Conservation (phyloP, 2,888 invertebrate genomes). For the Latrodectus elegans region DNA sequence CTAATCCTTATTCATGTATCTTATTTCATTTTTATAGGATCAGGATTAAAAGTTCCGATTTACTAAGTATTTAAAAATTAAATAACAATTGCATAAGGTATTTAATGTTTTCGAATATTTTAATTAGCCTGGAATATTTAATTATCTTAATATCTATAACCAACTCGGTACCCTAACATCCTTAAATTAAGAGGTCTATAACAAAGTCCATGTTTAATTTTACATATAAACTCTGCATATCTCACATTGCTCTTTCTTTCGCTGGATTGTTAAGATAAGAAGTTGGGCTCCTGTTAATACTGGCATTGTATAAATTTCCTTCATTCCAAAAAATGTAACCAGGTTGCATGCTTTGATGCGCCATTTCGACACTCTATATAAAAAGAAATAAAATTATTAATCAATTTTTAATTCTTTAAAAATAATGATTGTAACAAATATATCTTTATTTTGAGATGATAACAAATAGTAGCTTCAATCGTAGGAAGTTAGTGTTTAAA, state of each 20-base stretch:
- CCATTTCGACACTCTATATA: constrained; percentile 78
- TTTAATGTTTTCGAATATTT: no score
- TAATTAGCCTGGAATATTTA: no score
- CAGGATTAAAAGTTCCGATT: no score
- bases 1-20: no score
- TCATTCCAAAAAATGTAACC: constrained; percentile 83
- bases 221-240: background rate
- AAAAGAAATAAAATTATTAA: background rate
- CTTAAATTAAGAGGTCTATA: background rate
- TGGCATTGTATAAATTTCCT: constrained; percentile 84
- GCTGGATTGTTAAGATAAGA: constrained; percentile 89
- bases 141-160: no score
- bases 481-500: no score
- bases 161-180: no score
- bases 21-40: no score
- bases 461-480: no score
- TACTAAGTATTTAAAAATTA: no score
- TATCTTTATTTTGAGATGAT: background rate
- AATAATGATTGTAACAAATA: background rate
- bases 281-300: constrained; percentile 91
- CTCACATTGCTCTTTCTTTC: constrained; percentile 81
- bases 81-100: no score
- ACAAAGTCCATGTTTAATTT: background rate
- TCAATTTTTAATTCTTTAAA: no score
- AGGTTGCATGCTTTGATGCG: constrained; percentile 83